phyloP scores from a whole-genome alignment of 2,113 vertebrate genomes.

The Charadrius vociferus region DNA sequence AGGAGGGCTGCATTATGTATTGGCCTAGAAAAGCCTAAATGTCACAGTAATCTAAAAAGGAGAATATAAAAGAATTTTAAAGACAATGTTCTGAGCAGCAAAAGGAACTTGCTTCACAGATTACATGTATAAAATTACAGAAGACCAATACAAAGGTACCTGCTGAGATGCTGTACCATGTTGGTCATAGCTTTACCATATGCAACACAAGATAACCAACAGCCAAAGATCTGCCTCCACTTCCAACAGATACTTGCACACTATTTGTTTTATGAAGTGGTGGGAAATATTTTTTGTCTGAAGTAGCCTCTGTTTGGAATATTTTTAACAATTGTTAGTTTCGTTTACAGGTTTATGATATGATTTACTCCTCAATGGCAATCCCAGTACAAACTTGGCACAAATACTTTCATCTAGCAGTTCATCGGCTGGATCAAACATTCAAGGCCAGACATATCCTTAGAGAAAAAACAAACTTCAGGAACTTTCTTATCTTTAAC shows the following conservation, averaged over 20 bases:
- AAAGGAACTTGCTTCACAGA: background rate
- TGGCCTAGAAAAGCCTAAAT: background rate
- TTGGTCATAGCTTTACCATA: background rate
- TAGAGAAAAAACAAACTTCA: constrained; percentile 20
- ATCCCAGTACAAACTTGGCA: background rate
- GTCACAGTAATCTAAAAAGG: background rate
- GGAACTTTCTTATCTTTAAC: constrained; percentile 11
- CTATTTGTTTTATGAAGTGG: background rate
- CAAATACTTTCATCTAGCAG: background rate
- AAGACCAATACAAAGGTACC: background rate
- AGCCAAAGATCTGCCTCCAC: background rate
- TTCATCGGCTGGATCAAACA: background rate
- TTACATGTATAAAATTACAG: background rate
- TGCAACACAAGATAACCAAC: background rate
- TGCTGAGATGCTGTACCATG: background rate
- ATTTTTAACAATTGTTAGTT: background rate
- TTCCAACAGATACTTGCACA: background rate
- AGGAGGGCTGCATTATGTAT: background rate
- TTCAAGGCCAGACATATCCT: background rate
- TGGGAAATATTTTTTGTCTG: background rate
- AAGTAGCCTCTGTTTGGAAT: background rate
- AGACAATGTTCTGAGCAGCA: background rate
- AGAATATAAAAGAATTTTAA: background rate
- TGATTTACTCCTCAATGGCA: background rate
- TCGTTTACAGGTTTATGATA: background rate